Evolutionary conservation across 2,113 vertebrate genomes (phyloP), one percentile per base, ranked within the genome.

Genomic region (Vimba vimba): DNA sequence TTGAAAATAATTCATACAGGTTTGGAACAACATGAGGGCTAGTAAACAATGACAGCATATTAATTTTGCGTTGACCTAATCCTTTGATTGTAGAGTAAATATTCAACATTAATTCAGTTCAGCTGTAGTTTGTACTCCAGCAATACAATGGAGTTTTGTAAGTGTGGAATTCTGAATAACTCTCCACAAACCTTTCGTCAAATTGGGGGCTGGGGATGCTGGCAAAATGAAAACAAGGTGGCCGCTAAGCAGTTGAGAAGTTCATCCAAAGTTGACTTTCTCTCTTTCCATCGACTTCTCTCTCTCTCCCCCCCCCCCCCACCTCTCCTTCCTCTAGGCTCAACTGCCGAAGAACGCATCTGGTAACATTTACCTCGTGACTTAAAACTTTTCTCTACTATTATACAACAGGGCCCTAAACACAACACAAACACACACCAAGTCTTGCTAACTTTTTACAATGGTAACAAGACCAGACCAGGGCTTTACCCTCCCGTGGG

Each of bases 291-390:
- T 89, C 87, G 60, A 68, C 74, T 62, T 87, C 85, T 87, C 81
- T 60, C 77, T 81, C 83, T 83, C n/a, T n/a, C n/a, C 62, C 55
- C 57, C 86, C 66, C 84, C 71, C 55, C 86, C 43, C 43, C 59
- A 69, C 86, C 86, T 75, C 62, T 30, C 30, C 74, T 88, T 85
- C 82, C 88, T 90, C 88, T 84, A 90, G 52, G 4, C 89, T 91
- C 87, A 87, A 87, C 71, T 85, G 88, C 86, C 64, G 60, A 69
- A 91, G 88, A 87, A 89, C 92, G 93, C 95, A 95, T 95, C 94
- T 95, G 95, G 93, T 93, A 95, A 92, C 92, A 91, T 94, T 95
- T 95, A 95, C 90, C 91, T 90, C 83, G 88, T 91, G 92, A 94
- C 93, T 93, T 92, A 91, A 91, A 92, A 91, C 92, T 91, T 91